Conservation (phyloP, 2,797 vertebrate genomes). For the Coregonus ussuriensis region DNA sequence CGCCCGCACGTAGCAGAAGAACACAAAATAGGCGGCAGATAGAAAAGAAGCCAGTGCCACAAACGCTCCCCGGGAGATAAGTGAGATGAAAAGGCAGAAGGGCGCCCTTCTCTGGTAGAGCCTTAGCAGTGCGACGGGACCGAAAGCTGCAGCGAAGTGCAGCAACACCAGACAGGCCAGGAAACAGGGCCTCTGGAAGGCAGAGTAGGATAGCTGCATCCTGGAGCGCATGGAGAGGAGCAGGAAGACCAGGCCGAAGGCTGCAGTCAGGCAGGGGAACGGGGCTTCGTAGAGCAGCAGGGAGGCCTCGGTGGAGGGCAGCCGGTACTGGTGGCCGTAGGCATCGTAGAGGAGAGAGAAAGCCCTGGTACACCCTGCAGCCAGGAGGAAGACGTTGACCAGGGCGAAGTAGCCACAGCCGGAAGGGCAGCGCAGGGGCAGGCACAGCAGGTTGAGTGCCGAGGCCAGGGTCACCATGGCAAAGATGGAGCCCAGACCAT, state of each 20-base stretch:
- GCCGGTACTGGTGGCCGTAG: constrained; percentile 81
- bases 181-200: constrained; percentile 82
- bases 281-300: constrained; percentile 85
- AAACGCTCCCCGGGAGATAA: constrained; percentile 84
- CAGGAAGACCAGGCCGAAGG: constrained; percentile 84
- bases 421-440: constrained; percentile 84
- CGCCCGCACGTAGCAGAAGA: constrained; percentile 80
- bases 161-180: constrained; percentile 79
- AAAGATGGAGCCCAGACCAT: constrained; percentile 83
- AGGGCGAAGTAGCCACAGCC: constrained; percentile 80
- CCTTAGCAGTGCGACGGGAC: constrained; percentile 77
- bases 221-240: constrained; percentile 84
- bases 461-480: constrained; percentile 80
- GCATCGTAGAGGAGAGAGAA: constrained; percentile 87
- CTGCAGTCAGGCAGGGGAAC: constrained; percentile 86
- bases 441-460: constrained; percentile 78
- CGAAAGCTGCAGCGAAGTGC: constrained; percentile 79
- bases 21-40: constrained; percentile 81
- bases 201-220: constrained; percentile 79
- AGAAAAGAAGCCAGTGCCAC: constrained; percentile 82
- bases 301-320: constrained; percentile 74
- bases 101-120: constrained; percentile 75
- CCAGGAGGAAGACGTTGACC: constrained; percentile 82
- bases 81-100: constrained; percentile 78
- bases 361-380: constrained; percentile 77